phyloP scores from a whole-genome alignment of 2,113 vertebrate genomes.

The Pristiophorus japonicus region DNA sequence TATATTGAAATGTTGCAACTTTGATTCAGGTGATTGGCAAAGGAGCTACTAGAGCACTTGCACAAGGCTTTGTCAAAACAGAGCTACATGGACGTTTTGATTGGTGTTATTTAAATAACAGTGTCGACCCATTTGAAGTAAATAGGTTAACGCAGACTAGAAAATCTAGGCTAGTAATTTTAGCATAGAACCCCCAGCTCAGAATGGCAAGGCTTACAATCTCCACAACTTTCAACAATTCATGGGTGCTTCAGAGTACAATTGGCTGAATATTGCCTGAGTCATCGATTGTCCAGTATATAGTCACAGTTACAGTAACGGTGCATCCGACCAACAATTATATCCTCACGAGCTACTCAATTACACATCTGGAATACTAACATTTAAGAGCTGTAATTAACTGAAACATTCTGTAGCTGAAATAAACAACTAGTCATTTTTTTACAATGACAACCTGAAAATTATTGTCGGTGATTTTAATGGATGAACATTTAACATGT shows the following conservation, averaged over 20 bases:
- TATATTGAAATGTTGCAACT: background rate
- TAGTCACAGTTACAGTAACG: background rate
- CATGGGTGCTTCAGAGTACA: background rate
- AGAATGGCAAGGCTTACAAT: background rate
- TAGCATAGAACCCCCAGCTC: background rate
- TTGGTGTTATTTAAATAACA: background rate
- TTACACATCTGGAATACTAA: background rate
- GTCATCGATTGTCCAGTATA: slow-evolving; percentile 2
- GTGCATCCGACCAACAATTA: background rate
- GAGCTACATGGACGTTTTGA: background rate
- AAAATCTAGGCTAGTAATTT: background rate
- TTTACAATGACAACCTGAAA: background rate
- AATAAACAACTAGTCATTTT: slow-evolving; percentile 6
- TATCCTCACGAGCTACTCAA: background rate
- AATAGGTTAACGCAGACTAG: background rate
- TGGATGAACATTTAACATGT: background rate
- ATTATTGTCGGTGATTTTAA: background rate
- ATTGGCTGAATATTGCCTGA: background rate
- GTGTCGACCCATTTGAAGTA: background rate
- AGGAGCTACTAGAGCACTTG: background rate
- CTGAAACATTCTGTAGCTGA: background rate
- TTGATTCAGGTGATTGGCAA: background rate
- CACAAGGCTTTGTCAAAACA: background rate
- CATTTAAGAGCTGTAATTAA: slow-evolving; percentile 12
- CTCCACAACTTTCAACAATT: background rate